Evolutionary conservation across 2,797 vertebrate species (phyloP).

Genomic region (Sus cebifrons): DNA sequence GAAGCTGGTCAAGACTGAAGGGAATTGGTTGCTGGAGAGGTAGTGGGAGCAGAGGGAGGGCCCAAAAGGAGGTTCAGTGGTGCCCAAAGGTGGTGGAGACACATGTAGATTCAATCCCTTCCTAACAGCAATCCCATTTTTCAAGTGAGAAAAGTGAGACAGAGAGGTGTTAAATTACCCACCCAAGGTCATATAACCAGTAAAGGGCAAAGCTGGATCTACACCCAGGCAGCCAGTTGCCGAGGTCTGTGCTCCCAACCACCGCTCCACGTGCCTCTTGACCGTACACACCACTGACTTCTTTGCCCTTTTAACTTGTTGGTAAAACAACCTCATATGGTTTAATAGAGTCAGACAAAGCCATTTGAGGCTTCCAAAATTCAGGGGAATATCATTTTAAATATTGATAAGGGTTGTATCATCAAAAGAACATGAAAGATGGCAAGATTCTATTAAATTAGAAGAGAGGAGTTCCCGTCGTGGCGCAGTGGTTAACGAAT

Average conservation of each 20-base stretch:
- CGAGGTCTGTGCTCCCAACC: not conserved
- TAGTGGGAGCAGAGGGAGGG: not conserved
- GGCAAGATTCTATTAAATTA: not conserved
- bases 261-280: not conserved
- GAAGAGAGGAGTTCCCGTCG: not conserved
- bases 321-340: not conserved
- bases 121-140: not conserved
- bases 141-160: not conserved
- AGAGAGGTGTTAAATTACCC: not conserved
- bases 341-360: constrained; percentile 11
- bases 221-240: not conserved
- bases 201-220: not conserved
- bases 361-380: not conserved
- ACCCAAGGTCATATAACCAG: not conserved
- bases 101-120: too few relatives aligned
- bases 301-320: not conserved
- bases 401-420: not conserved
- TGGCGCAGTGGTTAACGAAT: too few relatives aligned
- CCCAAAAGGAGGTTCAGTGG: not conserved
- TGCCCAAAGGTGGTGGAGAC: not conserved
- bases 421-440: not conserved
- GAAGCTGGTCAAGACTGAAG: not conserved
- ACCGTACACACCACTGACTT: not conserved
- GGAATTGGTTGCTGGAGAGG: not conserved
- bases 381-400: not conserved